Evolutionary conservation across 2,113 vertebrate genomes (phyloP), one percentile per base, ranked within the genome.

Genomic region (Pollimyrus isidori): DNA sequence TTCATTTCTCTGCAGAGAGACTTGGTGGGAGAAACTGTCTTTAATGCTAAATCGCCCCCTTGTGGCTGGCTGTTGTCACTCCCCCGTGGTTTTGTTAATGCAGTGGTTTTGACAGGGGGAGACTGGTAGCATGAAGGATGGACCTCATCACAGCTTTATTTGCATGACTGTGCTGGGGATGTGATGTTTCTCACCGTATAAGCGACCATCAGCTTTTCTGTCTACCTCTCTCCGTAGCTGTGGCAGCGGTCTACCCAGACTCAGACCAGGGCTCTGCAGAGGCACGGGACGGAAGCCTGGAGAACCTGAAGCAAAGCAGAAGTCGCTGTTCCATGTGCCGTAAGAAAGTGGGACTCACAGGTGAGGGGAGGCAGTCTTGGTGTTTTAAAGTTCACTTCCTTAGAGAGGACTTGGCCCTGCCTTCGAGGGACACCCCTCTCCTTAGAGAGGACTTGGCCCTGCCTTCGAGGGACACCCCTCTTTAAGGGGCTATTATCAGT

Each of bases 301-400:
- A 96, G 87, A 97, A 97, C 93, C 96, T 96, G 91, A 97, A 97
- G 94, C 96, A 92, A 88, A 97, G 96, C 92, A 97, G 96, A 94
- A 97, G 96, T 91, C 97, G 97, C 92, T 98, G 97, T 93, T 97
- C 97, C 93, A 95, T 96, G 94, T 98, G 97, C 94, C 95, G 96
- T 89, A 98, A 98, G 94, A 98, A 98, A 94, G 95, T 97, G 92
- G 97, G 97, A 91, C 97, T 98, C 90, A 97, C 97, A 76, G 97
- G 97, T 98, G 94, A 93, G 96, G 10, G 49, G 49, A 62, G 42
- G 39, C 82, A 10, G 39, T 21, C 35, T 26, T 69, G 26, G 9
- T n/a, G n/a, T 26, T 23, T 58, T 23, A 23, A 23, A 7, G 56
- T 7, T 58, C 21, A n/a, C 56, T 7, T 26, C 58, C 58, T 26